These are phyloP conservation scores for Cephus cinctus DNA, from an alignment of 1,140 invertebrate species.

Conservation along the genomic window DNA sequence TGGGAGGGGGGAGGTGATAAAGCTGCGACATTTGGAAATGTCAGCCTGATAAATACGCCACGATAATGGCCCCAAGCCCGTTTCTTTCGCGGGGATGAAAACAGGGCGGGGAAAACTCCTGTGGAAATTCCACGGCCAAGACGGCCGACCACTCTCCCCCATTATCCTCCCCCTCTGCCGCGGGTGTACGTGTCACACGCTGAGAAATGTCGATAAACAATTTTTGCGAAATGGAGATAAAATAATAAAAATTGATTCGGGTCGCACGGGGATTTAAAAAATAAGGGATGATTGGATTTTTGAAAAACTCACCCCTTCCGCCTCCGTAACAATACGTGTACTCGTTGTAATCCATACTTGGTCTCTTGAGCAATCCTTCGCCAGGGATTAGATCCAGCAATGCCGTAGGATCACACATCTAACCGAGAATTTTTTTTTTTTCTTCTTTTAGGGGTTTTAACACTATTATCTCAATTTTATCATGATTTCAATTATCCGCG, in stretches of 20 bases:
- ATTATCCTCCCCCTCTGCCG: conserved; percentile 6
- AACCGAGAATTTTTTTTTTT: too few relatives aligned
- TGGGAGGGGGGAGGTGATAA: neutral
- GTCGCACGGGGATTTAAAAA: neutral
- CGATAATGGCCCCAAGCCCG: conserved; percentile 2
- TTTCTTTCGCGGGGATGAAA: neutral
- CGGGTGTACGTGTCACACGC: conserved; percentile 24
- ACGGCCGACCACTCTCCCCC: neutral
- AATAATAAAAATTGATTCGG: conserved; percentile 25
- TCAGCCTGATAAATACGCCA: conserved; percentile 31
- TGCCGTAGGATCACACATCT: conserved; percentile 43
- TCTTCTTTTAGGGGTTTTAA: too few relatives aligned
- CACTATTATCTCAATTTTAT: too few relatives aligned
- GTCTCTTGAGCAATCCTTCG: conserved; percentile 51
- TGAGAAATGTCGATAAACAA: too few relatives aligned
- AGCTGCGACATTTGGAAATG: conserved; percentile 39
- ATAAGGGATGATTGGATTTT: neutral
- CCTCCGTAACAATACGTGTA: conserved; percentile 53
- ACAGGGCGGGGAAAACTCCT: neutral
- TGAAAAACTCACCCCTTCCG: conserved; percentile 48
- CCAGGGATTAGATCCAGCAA: conserved; percentile 50
- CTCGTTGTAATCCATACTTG: conserved; percentile 55
- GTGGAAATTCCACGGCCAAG: neutral
- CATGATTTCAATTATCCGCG: too few relatives aligned
- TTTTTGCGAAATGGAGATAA: too few relatives aligned